Base-by-base conservation (phyloP, 2,113 vertebrate genomes). In the Osmerus eperlanus region DNA sequence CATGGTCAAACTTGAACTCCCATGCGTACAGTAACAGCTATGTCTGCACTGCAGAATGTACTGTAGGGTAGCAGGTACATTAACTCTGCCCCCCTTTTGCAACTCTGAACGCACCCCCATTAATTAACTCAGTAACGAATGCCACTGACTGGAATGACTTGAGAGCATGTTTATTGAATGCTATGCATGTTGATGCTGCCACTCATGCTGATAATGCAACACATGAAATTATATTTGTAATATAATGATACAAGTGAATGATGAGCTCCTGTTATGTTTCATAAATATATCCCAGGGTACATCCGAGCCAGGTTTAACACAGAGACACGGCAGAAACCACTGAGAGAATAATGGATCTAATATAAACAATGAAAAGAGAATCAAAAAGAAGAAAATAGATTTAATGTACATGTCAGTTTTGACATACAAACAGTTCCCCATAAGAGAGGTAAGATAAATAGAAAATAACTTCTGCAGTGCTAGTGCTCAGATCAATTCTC, bases 81-180 rank as follows among this genome's bases (percentile, higher is more conserved):
- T 19, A 60, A 23, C 58, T 4, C 19, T 60, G 8, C 41, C 41
- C 84, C 78, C 86, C 72, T 83, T 73, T 64, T 72, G 61, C 68
- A 82, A 83, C 47, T 28, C 67, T 61, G 4, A 84, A 74, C 78
- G 70, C 73, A 72, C 41, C 7, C 51, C 51, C 52, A 21, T 21
- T 59, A n/a, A 19, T 59, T 21, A 67, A 72, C 74, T 73, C 78
- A 77, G 70, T 81, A 80, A 78, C 68, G 53, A 83, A 82, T 60
- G 72, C 79, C 79, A 82, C 74, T 81, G 68, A 84, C 83, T 84
- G 81, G 89, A 88, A 89, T 89, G 90, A 89, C 80, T 85, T 78
- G 78, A 81, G 73, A 91, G 90, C 91, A 92, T 91, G 91, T 86
- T 78, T 88, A 88, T 84, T 78, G 90, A 91, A 92, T 91, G 90